These are phyloP conservation scores for Percopsis omiscomaycus DNA, from an alignment of 2,797 vertebrate genomes.

Conservation along the genomic window DNA sequence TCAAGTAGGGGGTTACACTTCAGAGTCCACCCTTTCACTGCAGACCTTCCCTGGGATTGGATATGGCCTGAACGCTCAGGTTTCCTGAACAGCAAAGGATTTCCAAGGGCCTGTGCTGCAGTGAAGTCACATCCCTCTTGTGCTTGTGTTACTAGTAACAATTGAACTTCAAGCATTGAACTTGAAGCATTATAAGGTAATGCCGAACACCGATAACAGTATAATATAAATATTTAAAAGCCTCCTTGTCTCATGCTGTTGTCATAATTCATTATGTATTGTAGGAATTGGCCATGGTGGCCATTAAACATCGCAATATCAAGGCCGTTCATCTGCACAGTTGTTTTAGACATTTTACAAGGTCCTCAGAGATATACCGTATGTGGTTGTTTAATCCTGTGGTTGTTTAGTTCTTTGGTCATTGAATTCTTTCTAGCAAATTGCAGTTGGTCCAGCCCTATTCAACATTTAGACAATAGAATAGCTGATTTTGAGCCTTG, in stretches of 20 bases:
- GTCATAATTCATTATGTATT: constrained; percentile 10
- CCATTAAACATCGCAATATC: constrained; percentile 47
- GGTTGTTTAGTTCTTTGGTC: no score
- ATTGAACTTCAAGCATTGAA: constrained; percentile 22
- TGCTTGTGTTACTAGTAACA: constrained; percentile 42
- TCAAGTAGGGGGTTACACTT: constrained; percentile 59
- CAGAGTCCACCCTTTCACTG: constrained; percentile 42
- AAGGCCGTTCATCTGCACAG: constrained; percentile 6
- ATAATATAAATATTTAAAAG: constrained; percentile 36
- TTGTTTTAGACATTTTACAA: no score
- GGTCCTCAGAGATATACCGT: no score
- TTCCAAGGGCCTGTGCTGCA: constrained; percentile 49
- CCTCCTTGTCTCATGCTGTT: constrained; percentile 29
- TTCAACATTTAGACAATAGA: constrained; percentile 18
- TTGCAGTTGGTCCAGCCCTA: constrained; percentile 4
- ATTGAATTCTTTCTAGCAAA: neutral
- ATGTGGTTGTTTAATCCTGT: no score
- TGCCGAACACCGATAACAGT: constrained; percentile 46
- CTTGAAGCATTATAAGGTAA: constrained; percentile 11
- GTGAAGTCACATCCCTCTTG: constrained; percentile 56
- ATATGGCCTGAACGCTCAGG: constrained; percentile 37
- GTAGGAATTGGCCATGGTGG: constrained; percentile 9
- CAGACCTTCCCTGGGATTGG: constrained; percentile 18
- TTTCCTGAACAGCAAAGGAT: constrained; percentile 46
- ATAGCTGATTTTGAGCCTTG: constrained; percentile 15